These are phyloP conservation scores for Drosophila sechellia DNA, from an alignment of 1,140 invertebrate species.

Conservation along the genomic window DNA sequence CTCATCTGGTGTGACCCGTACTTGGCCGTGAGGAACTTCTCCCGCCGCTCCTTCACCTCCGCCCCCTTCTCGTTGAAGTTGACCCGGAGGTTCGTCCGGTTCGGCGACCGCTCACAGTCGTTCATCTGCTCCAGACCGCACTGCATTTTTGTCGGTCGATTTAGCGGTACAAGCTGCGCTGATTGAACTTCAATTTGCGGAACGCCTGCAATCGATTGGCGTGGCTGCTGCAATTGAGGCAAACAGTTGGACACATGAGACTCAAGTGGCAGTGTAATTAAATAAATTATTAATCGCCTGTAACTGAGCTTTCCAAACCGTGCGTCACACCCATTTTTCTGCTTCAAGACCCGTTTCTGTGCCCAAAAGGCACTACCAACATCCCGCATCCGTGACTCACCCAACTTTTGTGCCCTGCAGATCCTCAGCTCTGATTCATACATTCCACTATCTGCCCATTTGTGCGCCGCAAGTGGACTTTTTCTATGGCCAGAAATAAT, in stretches of 20 bases:
- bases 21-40: constrained; percentile 98
- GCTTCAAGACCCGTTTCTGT: constrained; percentile 44
- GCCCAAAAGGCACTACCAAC: constrained; percentile 50
- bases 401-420: constrained; percentile 14
- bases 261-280: constrained; percentile 49
- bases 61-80: constrained; percentile 94
- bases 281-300: constrained; percentile 49
- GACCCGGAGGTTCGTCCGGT: constrained; percentile 92
- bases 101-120: constrained; percentile 89
- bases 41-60: constrained; percentile 93
- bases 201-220: constrained; percentile 56
- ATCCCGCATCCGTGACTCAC: constrained; percentile 57
- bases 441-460: constrained; percentile 24
- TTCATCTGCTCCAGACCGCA: constrained; percentile 84
- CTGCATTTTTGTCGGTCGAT: constrained; percentile 71
- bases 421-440: constrained; percentile 59
- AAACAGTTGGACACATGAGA: constrained; percentile 50
- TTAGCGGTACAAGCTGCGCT: constrained; percentile 33
- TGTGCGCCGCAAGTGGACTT: constrained; percentile 26
- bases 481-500: constrained; percentile 64
- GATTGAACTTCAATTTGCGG: constrained; percentile 60
- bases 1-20: constrained; percentile 99
- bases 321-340: constrained; percentile 36
- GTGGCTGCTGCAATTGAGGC: constrained; percentile 63
- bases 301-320: constrained; percentile 43